Percentiles rank a stretch among this genome's conserved stretches.
These are phyloP conservation scores for Sphaeramia orbicularis DNA, from an alignment of 2,797 vertebrate species.

Conservation along the genomic window DNA sequence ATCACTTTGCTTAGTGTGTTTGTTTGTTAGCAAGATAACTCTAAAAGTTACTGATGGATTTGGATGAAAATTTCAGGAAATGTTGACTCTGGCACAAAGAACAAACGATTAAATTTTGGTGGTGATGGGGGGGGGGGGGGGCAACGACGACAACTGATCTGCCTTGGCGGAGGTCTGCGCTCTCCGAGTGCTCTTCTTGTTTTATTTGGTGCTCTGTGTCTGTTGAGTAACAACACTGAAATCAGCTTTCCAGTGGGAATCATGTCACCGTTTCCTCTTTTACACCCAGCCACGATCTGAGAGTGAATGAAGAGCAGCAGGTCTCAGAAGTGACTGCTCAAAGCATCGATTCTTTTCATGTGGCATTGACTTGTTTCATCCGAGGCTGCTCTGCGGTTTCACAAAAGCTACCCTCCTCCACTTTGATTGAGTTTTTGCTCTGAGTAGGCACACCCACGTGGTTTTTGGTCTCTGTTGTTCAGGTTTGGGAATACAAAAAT, in stretches of 20 bases:
- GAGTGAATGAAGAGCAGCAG: conserved; percentile 39
- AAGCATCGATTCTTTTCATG: conserved; percentile 46
- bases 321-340: conserved; percentile 28
- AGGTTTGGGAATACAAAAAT: conserved; percentile 19
- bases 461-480: conserved; percentile 18
- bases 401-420: background rate
- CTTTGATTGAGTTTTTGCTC: conserved; percentile 30
- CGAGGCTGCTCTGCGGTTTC: conserved; percentile 21
- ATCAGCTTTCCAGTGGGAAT: conserved; percentile 19
- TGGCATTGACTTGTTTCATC: conserved; percentile 55
- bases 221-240: conserved; percentile 15
- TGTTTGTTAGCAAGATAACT: too few species aligned
- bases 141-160: too few species aligned
- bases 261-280: background rate
- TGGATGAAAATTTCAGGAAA: too few species aligned
- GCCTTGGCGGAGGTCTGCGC: too few species aligned
- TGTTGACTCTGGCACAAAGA: too few species aligned
- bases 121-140: too few species aligned
- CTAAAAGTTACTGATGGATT: too few species aligned
- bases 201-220: conserved; percentile 8
- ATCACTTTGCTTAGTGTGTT: too few species aligned
- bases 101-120: too few species aligned
- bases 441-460: background rate
- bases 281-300: conserved; percentile 1
- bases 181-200: too few species aligned